Evolutionary conservation across 1,140 invertebrate species (phyloP).

Genomic region (Drosophila pruinosa): DNA sequence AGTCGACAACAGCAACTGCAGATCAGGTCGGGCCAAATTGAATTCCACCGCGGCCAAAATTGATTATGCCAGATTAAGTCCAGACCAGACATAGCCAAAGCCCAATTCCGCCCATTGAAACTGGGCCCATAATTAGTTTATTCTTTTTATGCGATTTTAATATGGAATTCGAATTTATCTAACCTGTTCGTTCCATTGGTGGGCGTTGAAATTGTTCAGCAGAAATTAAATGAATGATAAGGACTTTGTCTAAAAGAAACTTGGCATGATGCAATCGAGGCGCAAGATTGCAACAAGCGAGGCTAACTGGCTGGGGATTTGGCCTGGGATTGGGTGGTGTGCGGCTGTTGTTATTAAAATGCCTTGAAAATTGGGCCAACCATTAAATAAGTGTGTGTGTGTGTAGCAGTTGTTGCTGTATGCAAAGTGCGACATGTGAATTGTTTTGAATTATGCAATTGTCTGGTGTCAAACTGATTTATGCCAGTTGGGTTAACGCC

Average conservation of each 20-base stretch:
- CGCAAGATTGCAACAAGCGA: conserved; percentile 58
- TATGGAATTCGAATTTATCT: conserved; percentile 53
- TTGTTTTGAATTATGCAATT: conserved; percentile 52
- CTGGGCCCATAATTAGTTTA: conserved; percentile 64
- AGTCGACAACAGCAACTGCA: not conserved
- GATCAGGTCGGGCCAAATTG: conserved; percentile 52
- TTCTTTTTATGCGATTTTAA: conserved; percentile 74
- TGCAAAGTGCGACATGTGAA: conserved; percentile 38
- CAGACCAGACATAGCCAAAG: not conserved
- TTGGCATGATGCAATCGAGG: conserved; percentile 66
- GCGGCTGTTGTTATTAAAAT: conserved; percentile 68
- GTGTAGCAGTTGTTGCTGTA: not conserved
- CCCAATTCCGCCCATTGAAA: not conserved
- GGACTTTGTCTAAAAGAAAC: conserved; percentile 30
- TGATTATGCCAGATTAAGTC: conserved; percentile 48
- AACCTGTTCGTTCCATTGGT: conserved; percentile 22
- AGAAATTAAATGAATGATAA: conserved; percentile 52
- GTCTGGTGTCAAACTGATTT: conserved; percentile 62
- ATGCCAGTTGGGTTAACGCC: conserved; percentile 54
- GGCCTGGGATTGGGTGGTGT: conserved; percentile 6
- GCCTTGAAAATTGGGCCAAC: conserved; percentile 72
- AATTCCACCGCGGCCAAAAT: conserved; percentile 73
- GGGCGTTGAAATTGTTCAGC: conserved; percentile 40
- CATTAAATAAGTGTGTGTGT: conserved; percentile 1
- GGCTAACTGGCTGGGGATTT: not conserved